Base-by-base conservation (phyloP, 37 sponge, comb jelly and placozoan genomes). In the Aphrocallistes beatrix region DNA sequence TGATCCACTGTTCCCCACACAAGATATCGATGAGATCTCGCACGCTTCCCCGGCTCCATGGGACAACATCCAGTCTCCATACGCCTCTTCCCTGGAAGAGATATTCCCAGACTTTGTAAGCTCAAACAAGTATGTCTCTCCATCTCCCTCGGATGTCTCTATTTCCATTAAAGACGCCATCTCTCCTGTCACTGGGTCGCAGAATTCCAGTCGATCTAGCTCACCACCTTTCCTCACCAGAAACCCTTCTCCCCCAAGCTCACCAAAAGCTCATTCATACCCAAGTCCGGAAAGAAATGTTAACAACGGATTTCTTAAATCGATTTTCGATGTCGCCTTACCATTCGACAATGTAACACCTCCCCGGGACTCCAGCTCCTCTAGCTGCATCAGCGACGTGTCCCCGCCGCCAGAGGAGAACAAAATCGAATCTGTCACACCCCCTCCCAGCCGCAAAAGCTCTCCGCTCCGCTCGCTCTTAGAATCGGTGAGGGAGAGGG, bases 61-160 rank as follows among this genome's bases (percentile, higher is more conserved):
- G n/a, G n/a, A n/a, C n/a, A n/a, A n/a, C n/a, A n/a, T n/a, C n/a
- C 49, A 47, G 17, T 47, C 49, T 17, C 75, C 75, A 8, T 60
- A 60, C 21, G 75, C 75, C 75, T 60, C 75, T 30, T 60, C 75
- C 21, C n/a, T 60, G 21, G 75, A 60, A 60, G 75, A 60, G 75
- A 30, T 60, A 30, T 60, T 60, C 34, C 75, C 75, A 19, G 17
- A 60, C 17, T 60, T 60, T 6, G 17, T 28, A 3, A n/a, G n/a
- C n/a, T n/a, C n/a, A n/a, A n/a, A n/a, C n/a, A n/a, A n/a, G n/a
- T n/a, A n/a, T n/a, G 28, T 3, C 6, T 60, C 75, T 6, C 45
- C 45, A 6, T 42, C 45, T 13, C 45, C 45, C 13, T 42, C 45
- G 6, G 45, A 42, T 13, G 45, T 42, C 10, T 42, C 45, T 13